Evolutionary conservation across 1,140 invertebrate species (phyloP).

Genomic region (Bombus sibiricus): DNA sequence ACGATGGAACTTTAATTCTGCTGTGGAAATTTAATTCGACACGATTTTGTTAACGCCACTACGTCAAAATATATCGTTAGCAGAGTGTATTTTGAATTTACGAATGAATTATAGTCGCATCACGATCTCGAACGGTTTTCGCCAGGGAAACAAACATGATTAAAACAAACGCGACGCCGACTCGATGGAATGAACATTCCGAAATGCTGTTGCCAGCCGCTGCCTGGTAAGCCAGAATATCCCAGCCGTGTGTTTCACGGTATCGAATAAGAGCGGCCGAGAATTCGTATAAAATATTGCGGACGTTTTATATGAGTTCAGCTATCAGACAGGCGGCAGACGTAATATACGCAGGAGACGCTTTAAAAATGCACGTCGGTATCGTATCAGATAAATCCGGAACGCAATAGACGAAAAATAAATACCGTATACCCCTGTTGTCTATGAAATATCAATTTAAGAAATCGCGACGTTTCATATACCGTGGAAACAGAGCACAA

Average conservation of each 20-base stretch:
- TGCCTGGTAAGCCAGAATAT: neutral
- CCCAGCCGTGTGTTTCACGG: neutral
- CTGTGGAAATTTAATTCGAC: too few species aligned
- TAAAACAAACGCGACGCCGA: slow-evolving; percentile 5
- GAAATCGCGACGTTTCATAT: neutral
- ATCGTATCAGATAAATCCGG: slow-evolving; percentile 16
- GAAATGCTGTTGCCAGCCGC: neutral
- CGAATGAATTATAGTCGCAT: neutral
- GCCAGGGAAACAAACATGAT: neutral
- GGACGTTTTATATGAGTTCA: slow-evolving; percentile 4
- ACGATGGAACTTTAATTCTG: too few species aligned
- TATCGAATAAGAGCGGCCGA: slow-evolving; percentile 1
- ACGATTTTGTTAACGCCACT: neutral
- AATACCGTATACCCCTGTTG: neutral
- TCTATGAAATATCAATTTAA: neutral
- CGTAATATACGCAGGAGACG: neutral
- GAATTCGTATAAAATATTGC: slow-evolving; percentile 38
- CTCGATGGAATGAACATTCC: neutral
- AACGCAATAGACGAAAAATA: neutral
- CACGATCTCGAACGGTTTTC: neutral
- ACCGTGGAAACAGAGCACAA: neutral
- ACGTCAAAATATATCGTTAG: neutral
- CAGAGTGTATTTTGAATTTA: neutral
- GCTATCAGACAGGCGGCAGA: slow-evolving; percentile 10
- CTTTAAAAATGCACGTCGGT: slow-evolving; percentile 19